A percentile compares a stretch with the other conserved stretches of the same genome.
Evolutionary conservation across 35 echinoderm and acorn worm species (phyloP).

Genomic region (Ophiothrix spiculata): DNA sequence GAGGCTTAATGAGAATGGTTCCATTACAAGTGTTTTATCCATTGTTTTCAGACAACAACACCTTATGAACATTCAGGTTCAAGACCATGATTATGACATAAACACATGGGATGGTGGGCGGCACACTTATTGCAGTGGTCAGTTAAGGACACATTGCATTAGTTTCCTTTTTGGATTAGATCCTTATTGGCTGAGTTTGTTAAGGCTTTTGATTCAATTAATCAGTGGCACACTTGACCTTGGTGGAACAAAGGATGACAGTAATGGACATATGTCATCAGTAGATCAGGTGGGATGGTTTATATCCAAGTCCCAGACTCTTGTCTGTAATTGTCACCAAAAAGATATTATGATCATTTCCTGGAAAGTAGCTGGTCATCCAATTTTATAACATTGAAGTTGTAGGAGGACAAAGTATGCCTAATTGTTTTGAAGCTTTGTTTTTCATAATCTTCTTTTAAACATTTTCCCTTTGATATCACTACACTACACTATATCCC

Average conservation of each 20-base stretch:
- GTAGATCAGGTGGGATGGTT: constrained; percentile 1
- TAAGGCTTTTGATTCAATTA: too few species aligned
- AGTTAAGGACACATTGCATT: background rate
- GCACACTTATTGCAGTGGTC: background rate
- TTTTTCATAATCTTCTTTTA: too few species aligned
- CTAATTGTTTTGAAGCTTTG: too few species aligned
- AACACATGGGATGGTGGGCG: background rate
- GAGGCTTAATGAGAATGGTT: background rate
- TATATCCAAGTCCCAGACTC: background rate
- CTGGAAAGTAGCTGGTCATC: too few species aligned
- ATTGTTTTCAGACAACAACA: background rate
- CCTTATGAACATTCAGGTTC: background rate
- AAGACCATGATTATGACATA: background rate
- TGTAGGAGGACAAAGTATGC: too few species aligned
- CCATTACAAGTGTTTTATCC: background rate
- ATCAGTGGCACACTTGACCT: background rate
- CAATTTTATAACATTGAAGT: too few species aligned
- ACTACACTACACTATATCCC: too few species aligned
- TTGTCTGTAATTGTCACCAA: too few species aligned
- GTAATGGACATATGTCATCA: background rate
- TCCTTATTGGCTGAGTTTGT: background rate
- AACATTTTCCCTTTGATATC: too few species aligned
- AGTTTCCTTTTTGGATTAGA: constrained; percentile 4
- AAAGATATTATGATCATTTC: too few species aligned
- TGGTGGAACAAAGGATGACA: background rate